These are phyloP conservation scores for Nysson spinosus DNA, from an alignment of 2,888 invertebrate genomes.

Conservation along the genomic window DNA sequence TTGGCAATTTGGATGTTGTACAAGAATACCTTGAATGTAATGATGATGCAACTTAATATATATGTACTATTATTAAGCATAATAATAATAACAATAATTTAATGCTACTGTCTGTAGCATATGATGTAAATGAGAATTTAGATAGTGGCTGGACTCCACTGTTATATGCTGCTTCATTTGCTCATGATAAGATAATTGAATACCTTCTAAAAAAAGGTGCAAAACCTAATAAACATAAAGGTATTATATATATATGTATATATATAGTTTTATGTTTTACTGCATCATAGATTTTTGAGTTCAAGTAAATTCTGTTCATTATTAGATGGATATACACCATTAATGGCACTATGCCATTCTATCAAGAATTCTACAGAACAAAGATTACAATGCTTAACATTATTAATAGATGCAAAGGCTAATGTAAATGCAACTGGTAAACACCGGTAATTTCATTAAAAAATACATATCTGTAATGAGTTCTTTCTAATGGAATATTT, in stretches of 20 bases:
- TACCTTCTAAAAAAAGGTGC: slow-evolving; percentile 80
- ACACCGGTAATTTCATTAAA: slow-evolving; percentile 57
- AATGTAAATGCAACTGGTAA: slow-evolving; percentile 80
- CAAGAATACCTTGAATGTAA: slow-evolving; percentile 64
- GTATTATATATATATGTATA: slow-evolving; percentile 39
- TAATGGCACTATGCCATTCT: slow-evolving; percentile 82
- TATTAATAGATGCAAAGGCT: slow-evolving; percentile 79
- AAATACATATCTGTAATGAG: slow-evolving; percentile 9
- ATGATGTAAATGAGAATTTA: slow-evolving; percentile 76
- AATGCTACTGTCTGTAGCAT: slow-evolving; percentile 48
- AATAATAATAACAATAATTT: background rate
- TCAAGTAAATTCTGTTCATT: slow-evolving; percentile 5
- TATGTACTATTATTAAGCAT: background rate
- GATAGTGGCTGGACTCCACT: slow-evolving; percentile 82
- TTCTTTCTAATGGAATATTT: slow-evolving; percentile 3
- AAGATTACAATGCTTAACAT: slow-evolving; percentile 78
- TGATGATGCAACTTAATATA: background rate
- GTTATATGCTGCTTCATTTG: slow-evolving; percentile 81
- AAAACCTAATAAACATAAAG: slow-evolving; percentile 79
- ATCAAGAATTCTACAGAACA: slow-evolving; percentile 75
- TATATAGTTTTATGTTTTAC: background rate
- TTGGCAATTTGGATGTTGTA: slow-evolving; percentile 56
- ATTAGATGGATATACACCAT: slow-evolving; percentile 82
- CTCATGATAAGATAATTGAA: slow-evolving; percentile 79
- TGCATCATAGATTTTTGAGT: background rate